Evolutionary conservation across 2,888 invertebrate species (phyloP), one percentile per base, ranked within the genome.

Genomic region (Hedychridium roseum): DNA sequence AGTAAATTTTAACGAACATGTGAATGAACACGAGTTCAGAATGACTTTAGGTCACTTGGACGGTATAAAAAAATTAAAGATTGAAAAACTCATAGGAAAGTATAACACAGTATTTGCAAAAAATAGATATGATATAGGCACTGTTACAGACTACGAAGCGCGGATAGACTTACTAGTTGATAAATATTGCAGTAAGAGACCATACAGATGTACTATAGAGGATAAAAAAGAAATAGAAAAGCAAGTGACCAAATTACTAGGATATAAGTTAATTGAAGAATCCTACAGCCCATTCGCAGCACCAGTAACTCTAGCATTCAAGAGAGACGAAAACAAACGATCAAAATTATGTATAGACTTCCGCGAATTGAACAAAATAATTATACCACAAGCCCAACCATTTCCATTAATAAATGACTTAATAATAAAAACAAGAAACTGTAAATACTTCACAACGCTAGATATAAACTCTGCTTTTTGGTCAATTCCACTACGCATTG

Each of bases 91-190:
- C 4, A 40, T 54, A 39, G 34, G 52, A 37, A 37, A 57, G 39
- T 53, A 60, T 31, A 51, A 48, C 4, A 5, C 37, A 30, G 15
- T 58, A 1, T 61, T 60, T 54, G 54, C 54, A 6, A 60, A 42
- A 48, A 46, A 61, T 14, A 61, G 61, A 50, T 60, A 58, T 37
- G 57, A 60, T 41, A 21, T 60, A 6, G 60, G 55, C 2, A 55
- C 44, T 9, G 60, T 62, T 5, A 50, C 30, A 43, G 31, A 52
- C 2, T 50, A 56, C n/a, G 56, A 64, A 43, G 59, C 62, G 3
- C 26, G 20, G 1, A 57, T 54, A 2, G 54, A 54, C 6, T 9
- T 50, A 11, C 0, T 41, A 3, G 37, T 50, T 9, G 23, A 43
- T 31, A 43, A 51, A 45, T 53, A 53, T 23, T 47, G 43, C 31